These are phyloP conservation scores for Aulostomus chinensis DNA, from an alignment of 2,797 vertebrate genomes.

Conservation along the genomic window DNA sequence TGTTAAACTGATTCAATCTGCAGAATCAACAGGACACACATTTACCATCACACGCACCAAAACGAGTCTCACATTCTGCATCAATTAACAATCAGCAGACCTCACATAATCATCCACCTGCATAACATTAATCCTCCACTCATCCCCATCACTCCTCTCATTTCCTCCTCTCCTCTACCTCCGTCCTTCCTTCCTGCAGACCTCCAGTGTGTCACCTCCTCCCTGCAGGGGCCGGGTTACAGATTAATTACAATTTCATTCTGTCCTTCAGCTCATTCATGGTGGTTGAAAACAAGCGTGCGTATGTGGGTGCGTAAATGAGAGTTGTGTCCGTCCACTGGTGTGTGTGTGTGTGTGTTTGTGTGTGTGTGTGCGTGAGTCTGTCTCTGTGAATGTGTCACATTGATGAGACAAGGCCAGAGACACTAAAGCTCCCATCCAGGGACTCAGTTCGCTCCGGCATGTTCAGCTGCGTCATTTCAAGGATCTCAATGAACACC, in stretches of 20 bases:
- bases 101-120: slow-evolving; percentile 39
- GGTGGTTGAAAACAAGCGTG: slow-evolving; percentile 18
- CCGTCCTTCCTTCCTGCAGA: slow-evolving; percentile 2
- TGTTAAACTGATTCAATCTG: slow-evolving; percentile 45
- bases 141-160: slow-evolving; percentile 16
- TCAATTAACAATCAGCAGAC: slow-evolving; percentile 50
- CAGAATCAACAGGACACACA: slow-evolving; percentile 37
- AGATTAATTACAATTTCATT: slow-evolving; percentile 39
- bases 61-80: slow-evolving; percentile 7
- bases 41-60: slow-evolving; percentile 6
- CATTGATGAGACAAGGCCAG: slow-evolving; percentile 71
- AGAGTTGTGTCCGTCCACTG: slow-evolving; percentile 7
- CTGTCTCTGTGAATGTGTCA: slow-evolving; percentile 55
- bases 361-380: slow-evolving; percentile 17
- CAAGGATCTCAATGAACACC: slow-evolving; percentile 25
- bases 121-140: slow-evolving; percentile 18
- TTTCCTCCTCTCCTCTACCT: slow-evolving; percentile 28
- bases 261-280: slow-evolving; percentile 10
- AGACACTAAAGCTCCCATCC: slow-evolving; percentile 43
- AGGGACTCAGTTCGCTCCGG: slow-evolving; percentile 28
- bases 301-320: slow-evolving; percentile 25
- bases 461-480: slow-evolving; percentile 35
- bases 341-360: slow-evolving; percentile 14
- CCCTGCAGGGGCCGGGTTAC: slow-evolving; percentile 24
- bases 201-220: neutral